Conservation (phyloP, 2,888 invertebrate genomes). For the Chymomyza amoena region DNA sequence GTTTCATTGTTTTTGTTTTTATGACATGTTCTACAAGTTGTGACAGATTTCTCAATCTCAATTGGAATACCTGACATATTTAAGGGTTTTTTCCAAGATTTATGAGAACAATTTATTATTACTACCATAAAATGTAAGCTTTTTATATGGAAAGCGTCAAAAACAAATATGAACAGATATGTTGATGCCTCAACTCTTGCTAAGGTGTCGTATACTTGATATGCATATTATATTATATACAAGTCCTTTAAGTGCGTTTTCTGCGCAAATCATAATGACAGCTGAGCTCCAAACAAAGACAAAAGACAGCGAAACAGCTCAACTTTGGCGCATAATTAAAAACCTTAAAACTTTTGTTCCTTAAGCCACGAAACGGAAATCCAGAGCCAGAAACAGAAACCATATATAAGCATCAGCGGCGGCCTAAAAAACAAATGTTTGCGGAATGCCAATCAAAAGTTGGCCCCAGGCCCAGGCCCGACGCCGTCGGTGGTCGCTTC, state of each 20-base stretch:
- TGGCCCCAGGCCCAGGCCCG: conserved; percentile 19
- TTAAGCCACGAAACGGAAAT: background rate
- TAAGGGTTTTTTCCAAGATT: background rate
- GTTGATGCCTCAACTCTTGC: background rate
- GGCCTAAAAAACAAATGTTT: background rate
- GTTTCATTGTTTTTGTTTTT: background rate
- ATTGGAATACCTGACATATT: background rate
- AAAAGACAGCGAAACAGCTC: background rate
- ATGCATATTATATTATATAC: background rate
- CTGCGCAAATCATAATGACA: background rate
- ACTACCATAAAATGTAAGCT: no score
- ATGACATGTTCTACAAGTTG: background rate
- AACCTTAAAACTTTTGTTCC: conserved; percentile 65
- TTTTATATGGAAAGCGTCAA: no score
- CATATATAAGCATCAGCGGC: background rate
- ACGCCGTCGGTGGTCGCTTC: no score
- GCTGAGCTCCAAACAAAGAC: background rate
- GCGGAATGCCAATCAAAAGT: conserved; percentile 64
- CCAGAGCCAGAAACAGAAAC: background rate
- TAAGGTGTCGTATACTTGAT: background rate
- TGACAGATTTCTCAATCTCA: background rate
- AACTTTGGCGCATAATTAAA: conserved; percentile 61
- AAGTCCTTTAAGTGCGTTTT: background rate
- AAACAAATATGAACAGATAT: background rate
- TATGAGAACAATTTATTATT: no score